Base-by-base conservation (phyloP, 1,140 invertebrate genomes). In the Conus betulinus region DNA sequence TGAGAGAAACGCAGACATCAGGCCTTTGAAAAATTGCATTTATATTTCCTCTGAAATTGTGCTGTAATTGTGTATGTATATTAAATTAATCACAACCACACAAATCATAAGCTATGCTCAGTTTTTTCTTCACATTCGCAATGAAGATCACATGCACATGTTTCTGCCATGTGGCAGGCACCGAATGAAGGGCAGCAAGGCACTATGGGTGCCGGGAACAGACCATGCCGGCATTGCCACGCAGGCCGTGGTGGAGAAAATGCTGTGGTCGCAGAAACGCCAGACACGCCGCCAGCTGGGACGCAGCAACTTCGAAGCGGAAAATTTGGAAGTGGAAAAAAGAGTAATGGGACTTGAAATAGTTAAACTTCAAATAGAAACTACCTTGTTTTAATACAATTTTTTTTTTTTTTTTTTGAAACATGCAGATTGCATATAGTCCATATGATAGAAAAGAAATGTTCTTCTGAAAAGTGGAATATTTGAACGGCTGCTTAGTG, bases 151-250 rank as follows among this genome's bases (percentile, higher is more conserved):
- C 39, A 3, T 39, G 39, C 39, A 39, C 39, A 39, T 39, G 39
- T 39, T 39, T 39, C 39, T 39, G 39, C 39, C 39, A 39, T 39
- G 67, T 25, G 13, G 6, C 81, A 97, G 97, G 97, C 97, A 98
- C 95, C 96, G 99, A 90, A 99, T 99, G 99, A 97, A 97, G 93
- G 99, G 99, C 8, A 96, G 97, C 88, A 98, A 97, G 0, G 97
- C 97, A 1, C 94, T 99, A 0, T 99, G 99, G 98, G 98, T 99
- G 94, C 99, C 99, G 5, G 99, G 99, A 0, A 99, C 98, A 96
- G 99, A 99, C 96, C 99, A 99, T 96, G 99, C 99, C 52, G 99
- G 99, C 78, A 99, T 99, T 93, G 99, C 99, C 2, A 99, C 99
- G 23, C 99, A 99, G 96, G 98, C 99, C 17, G 96, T 96, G 63